Conservation (phyloP, 1,140 invertebrate genomes). For the Apis cerana region DNA sequence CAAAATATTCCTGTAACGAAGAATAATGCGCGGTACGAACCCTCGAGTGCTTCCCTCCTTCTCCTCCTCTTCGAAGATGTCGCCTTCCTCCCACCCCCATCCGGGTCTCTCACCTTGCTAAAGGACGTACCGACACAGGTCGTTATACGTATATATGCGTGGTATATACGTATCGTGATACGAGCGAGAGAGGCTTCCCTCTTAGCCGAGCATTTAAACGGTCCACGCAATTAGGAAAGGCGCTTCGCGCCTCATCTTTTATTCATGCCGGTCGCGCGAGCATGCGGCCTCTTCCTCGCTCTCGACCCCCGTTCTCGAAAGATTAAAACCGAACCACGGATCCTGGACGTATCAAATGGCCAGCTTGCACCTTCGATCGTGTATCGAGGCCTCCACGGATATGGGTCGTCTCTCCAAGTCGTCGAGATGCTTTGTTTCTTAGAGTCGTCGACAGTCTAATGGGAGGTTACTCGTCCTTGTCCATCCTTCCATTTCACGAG, state of each 20-base stretch:
- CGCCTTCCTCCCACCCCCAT: not conserved
- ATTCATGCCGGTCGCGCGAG: constrained; percentile 69
- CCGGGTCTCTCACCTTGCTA: constrained; percentile 23
- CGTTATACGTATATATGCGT: not conserved
- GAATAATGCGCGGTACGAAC: constrained; percentile 49
- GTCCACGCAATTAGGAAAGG: constrained; percentile 79
- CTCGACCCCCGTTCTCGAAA: constrained; percentile 58
- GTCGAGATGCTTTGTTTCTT: not conserved
- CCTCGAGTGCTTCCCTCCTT: not conserved
- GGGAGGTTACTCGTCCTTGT: not conserved
- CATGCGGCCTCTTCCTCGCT: constrained; percentile 37
- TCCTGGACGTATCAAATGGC: constrained; percentile 59
- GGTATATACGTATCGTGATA: constrained; percentile 43
- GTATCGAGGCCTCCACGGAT: not conserved
- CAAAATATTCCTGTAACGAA: constrained; percentile 47
- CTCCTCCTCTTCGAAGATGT: constrained; percentile 26
- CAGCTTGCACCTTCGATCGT: constrained; percentile 28
- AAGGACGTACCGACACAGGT: constrained; percentile 45
- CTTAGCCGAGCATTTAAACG: constrained; percentile 73
- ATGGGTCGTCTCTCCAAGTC: not conserved
- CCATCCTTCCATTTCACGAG: not conserved
- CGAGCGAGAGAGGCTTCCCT: constrained; percentile 57
- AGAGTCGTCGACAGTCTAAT: not conserved
- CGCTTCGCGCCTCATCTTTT: constrained; percentile 78
- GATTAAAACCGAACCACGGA: constrained; percentile 74